Percentiles rank a stretch among this genome's conserved stretches.
Conservation (phyloP, 2,888 invertebrate genomes). For the Yponomeuta malinellus region DNA sequence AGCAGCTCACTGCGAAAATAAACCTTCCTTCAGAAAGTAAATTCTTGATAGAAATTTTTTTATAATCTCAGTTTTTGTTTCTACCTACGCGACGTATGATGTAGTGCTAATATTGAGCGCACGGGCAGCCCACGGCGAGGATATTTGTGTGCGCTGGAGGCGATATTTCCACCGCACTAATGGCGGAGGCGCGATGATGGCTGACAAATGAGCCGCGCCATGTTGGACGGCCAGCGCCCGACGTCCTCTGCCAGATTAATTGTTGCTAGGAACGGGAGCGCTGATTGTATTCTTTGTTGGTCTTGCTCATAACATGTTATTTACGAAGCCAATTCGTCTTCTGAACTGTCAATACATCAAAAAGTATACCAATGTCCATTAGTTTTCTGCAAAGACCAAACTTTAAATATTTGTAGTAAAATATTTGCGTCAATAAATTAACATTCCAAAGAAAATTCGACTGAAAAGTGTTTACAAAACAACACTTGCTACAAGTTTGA, state of each 20-base stretch:
- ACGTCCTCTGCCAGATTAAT: neutral
- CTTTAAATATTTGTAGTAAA: no score
- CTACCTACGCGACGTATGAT: no score
- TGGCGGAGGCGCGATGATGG: slow-evolving; percentile 31
- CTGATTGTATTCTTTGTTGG: neutral
- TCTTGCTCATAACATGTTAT: neutral
- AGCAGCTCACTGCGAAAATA: no score
- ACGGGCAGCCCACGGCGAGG: neutral
- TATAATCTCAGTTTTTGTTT: no score
- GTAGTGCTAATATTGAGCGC: no score
- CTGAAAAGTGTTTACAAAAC: no score
- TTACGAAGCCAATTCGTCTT: neutral
- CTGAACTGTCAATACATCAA: neutral
- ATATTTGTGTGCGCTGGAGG: slow-evolving; percentile 24
- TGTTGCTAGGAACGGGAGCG: neutral
- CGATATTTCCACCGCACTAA: slow-evolving; percentile 27
- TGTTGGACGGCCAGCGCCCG: slow-evolving; percentile 11
- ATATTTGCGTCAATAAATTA: neutral
- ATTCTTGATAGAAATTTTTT: no score
- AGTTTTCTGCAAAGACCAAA: neutral
- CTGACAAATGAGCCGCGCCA: slow-evolving; percentile 36
- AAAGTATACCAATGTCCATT: neutral
- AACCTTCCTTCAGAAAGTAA: no score
- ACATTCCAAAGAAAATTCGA: no score
- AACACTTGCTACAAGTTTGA: no score